Evolutionary conservation across 2,888 invertebrate genomes (phyloP).

Genomic region (Drosophila antonietae): DNA sequence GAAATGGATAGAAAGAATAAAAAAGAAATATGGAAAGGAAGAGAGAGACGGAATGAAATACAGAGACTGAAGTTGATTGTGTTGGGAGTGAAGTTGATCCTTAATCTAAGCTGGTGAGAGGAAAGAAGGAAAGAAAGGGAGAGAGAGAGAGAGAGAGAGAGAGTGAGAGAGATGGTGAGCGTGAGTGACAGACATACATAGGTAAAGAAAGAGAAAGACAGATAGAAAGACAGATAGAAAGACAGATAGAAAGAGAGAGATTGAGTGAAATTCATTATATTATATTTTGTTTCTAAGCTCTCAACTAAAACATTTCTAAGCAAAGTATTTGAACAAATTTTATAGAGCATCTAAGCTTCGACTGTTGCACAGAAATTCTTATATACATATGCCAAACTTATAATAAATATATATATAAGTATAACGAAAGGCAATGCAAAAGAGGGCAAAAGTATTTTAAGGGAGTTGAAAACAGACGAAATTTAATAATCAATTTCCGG

Average conservation of each 20-base stretch:
- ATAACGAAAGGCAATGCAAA: neutral
- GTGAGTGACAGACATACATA: neutral
- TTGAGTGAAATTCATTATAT: neutral
- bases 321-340: neutral
- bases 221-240: too few relatives aligned
- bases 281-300: neutral
- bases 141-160: neutral
- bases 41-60: neutral
- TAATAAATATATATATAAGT: conserved; percentile 2
- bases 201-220: neutral
- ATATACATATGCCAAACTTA: neutral
- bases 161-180: too few relatives aligned
- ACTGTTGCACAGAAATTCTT: neutral
- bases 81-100: too few relatives aligned
- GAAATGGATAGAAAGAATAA: too few relatives aligned
- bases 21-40: neutral
- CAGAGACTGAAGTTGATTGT: too few relatives aligned
- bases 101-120: too few relatives aligned
- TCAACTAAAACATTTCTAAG: neutral
- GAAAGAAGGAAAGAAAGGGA: too few relatives aligned
- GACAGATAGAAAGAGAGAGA: neutral
- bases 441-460: neutral
- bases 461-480: conserved; percentile 5
- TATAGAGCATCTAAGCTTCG: neutral
- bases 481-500: conserved; percentile 48